Evolutionary conservation across 1,140 invertebrate species (phyloP), one percentile per base, ranked within the genome.

Genomic region (Ectropis grisescens): DNA sequence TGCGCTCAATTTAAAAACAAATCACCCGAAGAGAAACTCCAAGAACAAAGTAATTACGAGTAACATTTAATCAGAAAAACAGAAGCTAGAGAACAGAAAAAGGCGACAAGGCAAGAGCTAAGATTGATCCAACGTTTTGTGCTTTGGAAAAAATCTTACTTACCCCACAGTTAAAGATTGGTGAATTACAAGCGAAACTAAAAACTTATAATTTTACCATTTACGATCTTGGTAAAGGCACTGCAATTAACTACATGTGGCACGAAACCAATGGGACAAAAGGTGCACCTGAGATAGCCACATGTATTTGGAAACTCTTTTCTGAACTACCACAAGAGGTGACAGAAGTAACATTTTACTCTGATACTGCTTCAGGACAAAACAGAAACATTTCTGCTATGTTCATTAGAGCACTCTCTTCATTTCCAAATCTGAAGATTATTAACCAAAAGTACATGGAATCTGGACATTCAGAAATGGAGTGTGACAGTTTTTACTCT

Each of bases 101-200:
- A 26, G 10, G 10, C 4, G 4, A 26, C 24, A 26, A 26, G 24
- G 24, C 4, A 4, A 26, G 24, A 26, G 24, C 24, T 26, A 26
- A 26, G 24, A 10, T 2, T 26, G 24, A 26, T 26, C n/a, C 24
- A 26, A 7, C 24, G 4, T 26, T 26, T 26, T 10, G n/a, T 26
- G 24, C 24, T 7, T 26, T 27, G 24, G 33, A 33, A 35, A 35
- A 35, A 35, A 27, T 26, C n/a, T 13, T 26, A 38, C 23, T 38
- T 14, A 15, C 29, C 11, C 10, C 16, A 24, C 16, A 15, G 3
- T 29, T 29, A 22, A 22, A 22, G 12, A 23, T 29, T 24, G 28
- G 16, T 13, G 14, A 37, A 9, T 19, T 29, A 7, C 12, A 38
- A n/a, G 7, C 10, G 16, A 38, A 37, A 13, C 22, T 37, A 11